phyloP scores from a whole-genome alignment of 2,113 vertebrate genomes.

The Lagopus leucura region DNA sequence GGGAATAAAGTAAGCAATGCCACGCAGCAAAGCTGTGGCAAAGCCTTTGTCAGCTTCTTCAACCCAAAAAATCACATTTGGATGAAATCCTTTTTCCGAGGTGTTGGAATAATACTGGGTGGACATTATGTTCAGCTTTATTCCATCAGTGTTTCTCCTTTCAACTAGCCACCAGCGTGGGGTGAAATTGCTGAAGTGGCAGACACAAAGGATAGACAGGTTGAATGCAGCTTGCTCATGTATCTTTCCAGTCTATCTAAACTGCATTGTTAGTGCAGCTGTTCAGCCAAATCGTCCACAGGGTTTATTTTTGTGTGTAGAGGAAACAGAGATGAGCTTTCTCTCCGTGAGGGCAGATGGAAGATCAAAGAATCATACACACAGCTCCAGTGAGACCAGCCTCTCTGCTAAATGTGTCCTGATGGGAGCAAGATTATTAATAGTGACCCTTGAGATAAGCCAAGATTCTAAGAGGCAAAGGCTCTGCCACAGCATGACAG shows the following conservation, averaged over 20 bases:
- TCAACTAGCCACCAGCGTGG: background rate
- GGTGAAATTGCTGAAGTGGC: background rate
- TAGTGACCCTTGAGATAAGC: background rate
- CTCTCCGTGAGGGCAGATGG: slow-evolving; percentile 32
- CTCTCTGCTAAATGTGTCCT: background rate
- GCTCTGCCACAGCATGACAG: background rate
- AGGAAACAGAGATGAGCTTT: slow-evolving; percentile 44
- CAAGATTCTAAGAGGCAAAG: background rate
- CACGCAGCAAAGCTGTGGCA: background rate
- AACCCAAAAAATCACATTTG: background rate
- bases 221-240: slow-evolving; percentile 32
- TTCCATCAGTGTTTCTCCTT: background rate
- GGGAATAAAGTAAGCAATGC: background rate
- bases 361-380: slow-evolving; percentile 37
- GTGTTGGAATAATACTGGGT: background rate
- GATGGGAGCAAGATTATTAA: background rate
- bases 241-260: slow-evolving; percentile 61
- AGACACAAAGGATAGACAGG: slow-evolving; percentile 7
- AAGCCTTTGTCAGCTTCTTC: background rate
- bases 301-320: slow-evolving; percentile 64
- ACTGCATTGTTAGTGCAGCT: slow-evolving; percentile 73
- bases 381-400: background rate
- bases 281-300: slow-evolving; percentile 24
- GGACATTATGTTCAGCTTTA: background rate
- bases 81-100: background rate